Base-by-base conservation (phyloP, 2,113 vertebrate species). In the Hippocampus abdominalis region DNA sequence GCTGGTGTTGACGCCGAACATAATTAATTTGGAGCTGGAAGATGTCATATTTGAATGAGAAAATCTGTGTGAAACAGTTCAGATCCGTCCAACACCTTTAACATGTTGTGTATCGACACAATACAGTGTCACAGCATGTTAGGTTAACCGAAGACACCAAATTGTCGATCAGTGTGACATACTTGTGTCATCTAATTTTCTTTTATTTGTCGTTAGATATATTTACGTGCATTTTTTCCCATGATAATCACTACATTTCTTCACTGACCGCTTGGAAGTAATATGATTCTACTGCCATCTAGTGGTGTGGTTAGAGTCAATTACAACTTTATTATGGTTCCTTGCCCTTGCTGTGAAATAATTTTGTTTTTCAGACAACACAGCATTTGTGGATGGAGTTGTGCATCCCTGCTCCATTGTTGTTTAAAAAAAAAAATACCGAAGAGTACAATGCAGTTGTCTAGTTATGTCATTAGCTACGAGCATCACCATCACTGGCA, bases 401-500 rank as follows among this genome's bases (percentile, higher is more conserved):
- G 80, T 87, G 83, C 82, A 80, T 79, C 80, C 65, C 60, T 78
- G 72, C 51, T 49, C 44, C 20, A 32, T 20, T 59, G 54, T 56
- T 75, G n/a, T n/a, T n/a, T n/a, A n/a, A n/a, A n/a, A n/a, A n/a
- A n/a, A n/a, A n/a, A n/a, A n/a, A n/a, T n/a, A 53, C 23, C 46
- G 80, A 60, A 72, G 48, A 71, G 69, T 74, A 80, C 69, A 97
- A 98, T 98, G 96, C 96, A 98, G 96, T 95, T 96, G 94, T 93
- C 95, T 97, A 91, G 91, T 74, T 72, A 92, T 90, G 89, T 85
- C 86, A 93, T 77, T 39, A 80, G 76, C 82, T 80, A 84, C 74
- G 77, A 89, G 81, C 49, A 40, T 36, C 72, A 69, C 61, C 73
- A 69, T 70, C 68, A 73, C 29, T 70, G 77, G 61, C 67, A 74